Conservation (phyloP, 2,888 invertebrate genomes). For the Arenicola marina region DNA sequence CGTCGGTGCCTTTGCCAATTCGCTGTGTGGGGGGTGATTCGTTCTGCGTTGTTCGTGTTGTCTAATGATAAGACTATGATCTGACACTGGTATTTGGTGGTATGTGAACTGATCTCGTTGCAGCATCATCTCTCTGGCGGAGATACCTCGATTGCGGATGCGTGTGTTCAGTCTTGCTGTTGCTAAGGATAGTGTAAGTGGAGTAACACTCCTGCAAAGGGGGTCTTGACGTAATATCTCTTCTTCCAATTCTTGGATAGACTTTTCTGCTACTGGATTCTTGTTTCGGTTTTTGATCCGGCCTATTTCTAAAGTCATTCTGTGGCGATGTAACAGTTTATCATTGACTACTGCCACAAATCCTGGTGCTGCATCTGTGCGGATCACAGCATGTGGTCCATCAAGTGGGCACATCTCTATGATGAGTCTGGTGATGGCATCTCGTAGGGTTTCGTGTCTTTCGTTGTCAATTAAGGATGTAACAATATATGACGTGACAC, state of each 20-base stretch:
- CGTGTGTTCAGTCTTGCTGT: not conserved
- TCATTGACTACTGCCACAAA: not conserved
- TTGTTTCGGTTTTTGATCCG: constrained; percentile 7
- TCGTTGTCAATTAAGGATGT: constrained; percentile 1
- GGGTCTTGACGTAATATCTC: not conserved
- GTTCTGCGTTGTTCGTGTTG: not conserved
- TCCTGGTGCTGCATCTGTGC: constrained; percentile 6
- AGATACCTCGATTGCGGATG: not conserved
- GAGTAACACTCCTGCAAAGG: not conserved
- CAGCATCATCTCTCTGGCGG: constrained; percentile 1
- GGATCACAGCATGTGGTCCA: not conserved
- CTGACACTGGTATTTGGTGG: not conserved
- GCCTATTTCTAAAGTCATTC: not conserved
- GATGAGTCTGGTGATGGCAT: not conserved
- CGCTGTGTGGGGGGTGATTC: not conserved
- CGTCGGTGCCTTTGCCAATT: not conserved
- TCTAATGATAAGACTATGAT: not conserved
- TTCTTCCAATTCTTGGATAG: not conserved
- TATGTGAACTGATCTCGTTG: constrained; percentile 3
- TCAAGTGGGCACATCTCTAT: not conserved
- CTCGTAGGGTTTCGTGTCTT: not conserved
- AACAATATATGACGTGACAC: not conserved
- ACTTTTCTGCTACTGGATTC: constrained; percentile 1
- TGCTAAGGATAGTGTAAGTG: not conserved
- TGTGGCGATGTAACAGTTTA: not conserved